Evolutionary conservation across 2,797 vertebrate species (phyloP).

Genomic region (Odontamblyopus rebecca): DNA sequence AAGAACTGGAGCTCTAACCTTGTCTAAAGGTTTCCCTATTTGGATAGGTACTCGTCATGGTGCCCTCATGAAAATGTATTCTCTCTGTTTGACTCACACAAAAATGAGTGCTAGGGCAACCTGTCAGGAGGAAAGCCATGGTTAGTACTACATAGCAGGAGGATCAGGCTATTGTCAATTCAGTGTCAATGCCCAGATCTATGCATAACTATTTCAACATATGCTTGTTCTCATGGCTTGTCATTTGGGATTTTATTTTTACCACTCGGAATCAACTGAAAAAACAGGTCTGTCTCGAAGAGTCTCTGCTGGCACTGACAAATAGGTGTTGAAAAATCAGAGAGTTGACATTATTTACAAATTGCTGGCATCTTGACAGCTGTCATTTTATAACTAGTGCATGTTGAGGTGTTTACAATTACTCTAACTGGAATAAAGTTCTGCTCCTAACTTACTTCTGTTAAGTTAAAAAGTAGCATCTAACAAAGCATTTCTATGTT

Average conservation of each 20-base stretch:
- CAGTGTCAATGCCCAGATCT: background rate
- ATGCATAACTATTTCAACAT: background rate
- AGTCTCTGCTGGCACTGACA: background rate
- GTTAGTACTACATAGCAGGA: background rate
- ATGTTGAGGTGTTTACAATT: conserved; percentile 5
- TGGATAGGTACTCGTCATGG: background rate
- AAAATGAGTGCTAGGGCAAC: background rate
- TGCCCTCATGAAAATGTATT: background rate
- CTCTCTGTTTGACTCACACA: no score
- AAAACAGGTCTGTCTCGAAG: background rate
- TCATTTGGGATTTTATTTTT: conserved; percentile 5
- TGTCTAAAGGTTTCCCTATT: background rate
- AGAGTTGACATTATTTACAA: conserved; percentile 9
- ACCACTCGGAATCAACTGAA: background rate
- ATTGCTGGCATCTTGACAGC: conserved; percentile 11
- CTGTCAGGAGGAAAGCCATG: background rate
- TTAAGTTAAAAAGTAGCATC: no score
- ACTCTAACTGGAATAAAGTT: background rate
- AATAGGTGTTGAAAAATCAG: background rate
- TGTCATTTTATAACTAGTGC: conserved; percentile 5
- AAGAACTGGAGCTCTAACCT: background rate
- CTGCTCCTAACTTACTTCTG: background rate
- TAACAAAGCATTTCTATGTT: no score
- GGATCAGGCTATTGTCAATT: background rate
- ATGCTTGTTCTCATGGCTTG: background rate